Evolutionary conservation across 2,797 vertebrate species (phyloP), one percentile per base, ranked within the genome.

Genomic region (Clarias laeviceps): DNA sequence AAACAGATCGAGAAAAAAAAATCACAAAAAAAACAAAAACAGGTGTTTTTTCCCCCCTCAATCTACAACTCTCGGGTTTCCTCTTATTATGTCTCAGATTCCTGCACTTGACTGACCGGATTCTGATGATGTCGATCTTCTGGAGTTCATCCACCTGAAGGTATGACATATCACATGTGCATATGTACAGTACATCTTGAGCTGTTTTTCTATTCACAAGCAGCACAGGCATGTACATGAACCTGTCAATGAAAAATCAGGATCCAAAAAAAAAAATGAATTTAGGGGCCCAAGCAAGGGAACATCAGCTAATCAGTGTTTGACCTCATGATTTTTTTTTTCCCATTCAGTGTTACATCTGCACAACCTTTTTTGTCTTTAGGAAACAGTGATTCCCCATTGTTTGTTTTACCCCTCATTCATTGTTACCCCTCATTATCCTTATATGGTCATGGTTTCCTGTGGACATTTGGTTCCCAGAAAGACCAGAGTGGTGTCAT

Each of bases 181-280:
- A 37, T 37, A 37, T 57, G 17, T 20, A 9, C 54, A 32, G 17
- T 29, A n/a, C n/a, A n/a, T n/a, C n/a, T n/a, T 7, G 45, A 54
- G 6, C 17, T 32, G 56, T 12, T 34, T 57, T 77, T 77, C 74
- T 57, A 17, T 12, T 76, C 27, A 3, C 2, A 37, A 37, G 34
- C 34, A 37, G 34, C 3, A 37, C 34, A 37, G 2, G 34, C 2
- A 37, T 37, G 34, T 37, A 3, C 2, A 37, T 37, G 34, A 37
- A n/a, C n/a, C n/a, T n/a, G n/a, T n/a, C n/a, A n/a, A n/a, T n/a
- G n/a, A n/a, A n/a, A 37, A 37, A 37, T 37, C 2, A 37, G 34
- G 34, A 70, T 89, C 80, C 27, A 68, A 88, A 88, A 85, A 45
- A 54, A 29, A 79, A 62, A 65, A 76, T 34, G 77, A n/a, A 65